Conservation (phyloP, 2,113 vertebrate genomes). For the Pitta sordida region DNA sequence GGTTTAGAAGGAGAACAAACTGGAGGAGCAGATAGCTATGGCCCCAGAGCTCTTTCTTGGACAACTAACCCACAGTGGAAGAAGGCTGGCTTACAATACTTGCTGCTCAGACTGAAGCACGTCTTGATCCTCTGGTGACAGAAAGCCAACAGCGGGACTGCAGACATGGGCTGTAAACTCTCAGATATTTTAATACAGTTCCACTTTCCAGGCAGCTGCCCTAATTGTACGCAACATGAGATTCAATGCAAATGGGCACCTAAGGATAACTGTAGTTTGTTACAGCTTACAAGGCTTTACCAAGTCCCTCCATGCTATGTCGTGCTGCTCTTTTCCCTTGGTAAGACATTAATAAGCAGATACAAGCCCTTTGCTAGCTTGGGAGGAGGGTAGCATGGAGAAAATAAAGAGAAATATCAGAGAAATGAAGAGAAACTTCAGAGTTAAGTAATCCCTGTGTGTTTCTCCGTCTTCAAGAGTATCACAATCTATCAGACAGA, state of each 20-base stretch:
- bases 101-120: not conserved
- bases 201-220: not conserved
- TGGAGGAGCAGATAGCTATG: not conserved
- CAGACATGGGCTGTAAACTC: conserved; percentile 13
- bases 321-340: not conserved
- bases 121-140: not conserved
- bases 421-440: conserved; percentile 17
- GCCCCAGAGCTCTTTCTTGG: not conserved
- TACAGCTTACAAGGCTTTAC: not conserved
- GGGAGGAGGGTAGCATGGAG: not conserved
- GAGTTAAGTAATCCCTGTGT: not conserved
- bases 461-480: conserved; percentile 2
- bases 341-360: not conserved
- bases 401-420: conserved; percentile 4
- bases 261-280: not conserved
- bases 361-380: not conserved
- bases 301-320: not conserved
- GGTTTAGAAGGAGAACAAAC: not conserved
- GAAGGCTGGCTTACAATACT: not conserved
- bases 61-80: not conserved
- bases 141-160: not conserved
- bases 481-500: not conserved
- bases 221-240: not conserved
- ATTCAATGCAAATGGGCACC: not conserved
- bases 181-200: conserved; percentile 5